Conservation (phyloP, 2,113 vertebrate species). For the Nibea albiflora region DNA sequence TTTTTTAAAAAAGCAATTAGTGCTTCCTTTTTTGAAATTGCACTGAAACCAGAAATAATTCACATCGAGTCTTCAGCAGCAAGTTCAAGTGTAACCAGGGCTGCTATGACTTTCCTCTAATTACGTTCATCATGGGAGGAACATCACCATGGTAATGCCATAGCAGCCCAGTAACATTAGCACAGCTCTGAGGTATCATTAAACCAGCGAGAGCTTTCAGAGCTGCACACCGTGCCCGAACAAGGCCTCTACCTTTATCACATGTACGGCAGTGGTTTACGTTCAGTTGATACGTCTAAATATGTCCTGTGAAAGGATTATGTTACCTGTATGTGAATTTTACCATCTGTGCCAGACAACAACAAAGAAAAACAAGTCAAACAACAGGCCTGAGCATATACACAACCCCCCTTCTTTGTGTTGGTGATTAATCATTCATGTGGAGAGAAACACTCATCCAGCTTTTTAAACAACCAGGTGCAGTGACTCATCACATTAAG, state of each 20-base stretch:
- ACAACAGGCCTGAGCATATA: constrained; percentile 32
- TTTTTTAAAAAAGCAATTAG: constrained; percentile 33
- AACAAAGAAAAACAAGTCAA: constrained; percentile 2
- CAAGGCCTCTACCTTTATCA: neutral
- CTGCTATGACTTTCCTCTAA: constrained; percentile 55
- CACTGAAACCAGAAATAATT: constrained; percentile 20
- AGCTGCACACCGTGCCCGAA: neutral
- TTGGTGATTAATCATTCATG: constrained; percentile 71
- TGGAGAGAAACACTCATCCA: constrained; percentile 37
- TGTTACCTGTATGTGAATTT: constrained; percentile 22
- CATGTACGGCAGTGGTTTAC: neutral
- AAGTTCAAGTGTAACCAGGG: constrained; percentile 46
- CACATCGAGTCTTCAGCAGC: constrained; percentile 20
- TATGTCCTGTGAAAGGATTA: constrained; percentile 3
- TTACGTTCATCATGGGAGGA: constrained; percentile 55
- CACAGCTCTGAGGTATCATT: constrained; percentile 14
- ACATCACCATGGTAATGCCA: constrained; percentile 55
- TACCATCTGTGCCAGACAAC: constrained; percentile 24
- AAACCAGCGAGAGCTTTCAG: neutral
- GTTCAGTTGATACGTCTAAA: constrained; percentile 15
- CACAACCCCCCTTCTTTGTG: constrained; percentile 16
- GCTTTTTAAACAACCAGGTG: constrained; percentile 46
- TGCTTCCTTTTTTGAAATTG: constrained; percentile 15
- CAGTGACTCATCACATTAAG: constrained; percentile 36
- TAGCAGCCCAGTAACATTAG: constrained; percentile 35